These are phyloP conservation scores for Chaetops frenatus DNA, from an alignment of 2,113 vertebrate species.

Conservation along the genomic window DNA sequence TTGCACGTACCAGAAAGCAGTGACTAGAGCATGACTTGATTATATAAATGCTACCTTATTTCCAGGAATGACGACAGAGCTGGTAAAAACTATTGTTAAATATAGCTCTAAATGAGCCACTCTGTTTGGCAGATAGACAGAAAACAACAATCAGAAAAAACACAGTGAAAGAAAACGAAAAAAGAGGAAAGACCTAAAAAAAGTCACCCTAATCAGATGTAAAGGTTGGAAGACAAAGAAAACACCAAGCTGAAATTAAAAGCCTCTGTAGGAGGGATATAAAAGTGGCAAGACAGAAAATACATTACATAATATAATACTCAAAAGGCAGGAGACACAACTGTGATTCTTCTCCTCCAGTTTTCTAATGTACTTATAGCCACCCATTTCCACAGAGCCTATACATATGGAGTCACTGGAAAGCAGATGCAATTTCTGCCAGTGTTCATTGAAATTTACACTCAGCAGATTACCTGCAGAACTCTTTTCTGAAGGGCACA, in stretches of 20 bases:
- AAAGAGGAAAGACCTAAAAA: background rate
- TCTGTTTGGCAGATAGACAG: background rate
- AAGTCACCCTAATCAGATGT: background rate
- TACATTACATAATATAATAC: background rate
- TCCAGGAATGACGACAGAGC: slow-evolving; percentile 17
- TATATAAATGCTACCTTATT: slow-evolving; percentile 43
- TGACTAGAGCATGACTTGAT: slow-evolving; percentile 2
- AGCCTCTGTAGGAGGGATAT: background rate
- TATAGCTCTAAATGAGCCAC: background rate
- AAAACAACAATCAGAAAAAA: background rate
- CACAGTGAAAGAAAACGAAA: background rate
- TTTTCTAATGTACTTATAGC: background rate
- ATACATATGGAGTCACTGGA: background rate
- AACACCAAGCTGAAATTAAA: background rate
- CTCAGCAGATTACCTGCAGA: background rate
- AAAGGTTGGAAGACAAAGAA: background rate
- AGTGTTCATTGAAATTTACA: background rate
- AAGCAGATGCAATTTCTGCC: background rate
- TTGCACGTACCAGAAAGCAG: background rate
- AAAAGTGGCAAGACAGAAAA: background rate
- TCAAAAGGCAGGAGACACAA: background rate
- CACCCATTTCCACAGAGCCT: background rate
- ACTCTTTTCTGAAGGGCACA: background rate
- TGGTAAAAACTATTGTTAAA: background rate
- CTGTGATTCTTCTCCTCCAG: background rate